Percentiles rank a stretch among this genome's conserved stretches.
Conservation (phyloP, 53 echinoderm and acorn worm genomes). For the Apostichopus leukothele region DNA sequence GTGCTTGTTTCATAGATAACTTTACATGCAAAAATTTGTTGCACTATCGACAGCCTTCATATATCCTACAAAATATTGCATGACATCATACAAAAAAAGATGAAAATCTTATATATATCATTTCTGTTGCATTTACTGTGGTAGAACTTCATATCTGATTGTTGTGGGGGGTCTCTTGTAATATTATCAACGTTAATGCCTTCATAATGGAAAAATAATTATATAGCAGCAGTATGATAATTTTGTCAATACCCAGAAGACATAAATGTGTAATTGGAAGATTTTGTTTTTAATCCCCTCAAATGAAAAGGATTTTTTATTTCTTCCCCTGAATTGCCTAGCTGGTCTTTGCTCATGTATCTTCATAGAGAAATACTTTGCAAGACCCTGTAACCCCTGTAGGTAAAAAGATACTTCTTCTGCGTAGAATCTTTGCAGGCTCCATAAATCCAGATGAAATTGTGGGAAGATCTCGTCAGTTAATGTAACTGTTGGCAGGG, state of each 20-base stretch:
- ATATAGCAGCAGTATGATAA: not conserved
- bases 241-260: not conserved
- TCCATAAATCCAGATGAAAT: constrained; percentile 23
- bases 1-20: no score
- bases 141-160: no score
- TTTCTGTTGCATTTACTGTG: no score
- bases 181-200: not conserved
- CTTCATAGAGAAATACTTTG: not conserved
- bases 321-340: not conserved
- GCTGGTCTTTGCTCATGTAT: not conserved
- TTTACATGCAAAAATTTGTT: no score
- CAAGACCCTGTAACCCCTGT: not conserved
- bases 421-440: not conserved
- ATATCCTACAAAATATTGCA: no score
- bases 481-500: not conserved
- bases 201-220: not conserved
- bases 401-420: not conserved
- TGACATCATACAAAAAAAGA: no score
- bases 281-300: not conserved
- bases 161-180: no score
- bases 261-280: not conserved
- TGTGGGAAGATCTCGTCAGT: not conserved
- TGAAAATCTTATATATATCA: no score
- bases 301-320: not conserved
- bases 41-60: no score